Conservation (phyloP, 2,113 vertebrate genomes). For the Axis porcinus region DNA sequence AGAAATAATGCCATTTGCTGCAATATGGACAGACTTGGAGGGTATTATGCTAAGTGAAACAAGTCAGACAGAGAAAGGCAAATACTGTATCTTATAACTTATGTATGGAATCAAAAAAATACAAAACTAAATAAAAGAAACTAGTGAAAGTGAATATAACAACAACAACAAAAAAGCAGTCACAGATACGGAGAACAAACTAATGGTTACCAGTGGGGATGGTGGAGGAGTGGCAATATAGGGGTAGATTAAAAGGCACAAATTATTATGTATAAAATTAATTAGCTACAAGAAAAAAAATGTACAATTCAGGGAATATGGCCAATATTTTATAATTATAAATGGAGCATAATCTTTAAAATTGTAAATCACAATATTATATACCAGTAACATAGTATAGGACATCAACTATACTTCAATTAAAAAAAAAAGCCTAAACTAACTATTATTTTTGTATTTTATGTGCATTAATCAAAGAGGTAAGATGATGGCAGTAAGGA, state of each 20-base stretch:
- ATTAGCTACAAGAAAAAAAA: neutral
- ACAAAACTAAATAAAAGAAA: neutral
- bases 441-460: neutral
- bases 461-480: neutral
- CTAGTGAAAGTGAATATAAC: neutral
- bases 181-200: neutral
- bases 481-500: neutral
- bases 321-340: neutral
- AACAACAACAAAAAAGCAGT: neutral
- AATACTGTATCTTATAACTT: neutral
- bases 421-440: neutral
- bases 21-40: neutral
- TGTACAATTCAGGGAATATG: neutral
- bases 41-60: neutral
- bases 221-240: neutral
- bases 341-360: neutral
- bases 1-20: neutral
- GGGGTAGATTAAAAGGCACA: neutral
- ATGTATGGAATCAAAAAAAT: neutral
- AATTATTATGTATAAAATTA: neutral
- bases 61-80: neutral
- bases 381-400: neutral
- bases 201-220: neutral
- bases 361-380: neutral
- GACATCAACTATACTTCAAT: neutral